These are phyloP conservation scores for Parus major DNA, from an alignment of 2,113 vertebrate genomes.

Conservation along the genomic window DNA sequence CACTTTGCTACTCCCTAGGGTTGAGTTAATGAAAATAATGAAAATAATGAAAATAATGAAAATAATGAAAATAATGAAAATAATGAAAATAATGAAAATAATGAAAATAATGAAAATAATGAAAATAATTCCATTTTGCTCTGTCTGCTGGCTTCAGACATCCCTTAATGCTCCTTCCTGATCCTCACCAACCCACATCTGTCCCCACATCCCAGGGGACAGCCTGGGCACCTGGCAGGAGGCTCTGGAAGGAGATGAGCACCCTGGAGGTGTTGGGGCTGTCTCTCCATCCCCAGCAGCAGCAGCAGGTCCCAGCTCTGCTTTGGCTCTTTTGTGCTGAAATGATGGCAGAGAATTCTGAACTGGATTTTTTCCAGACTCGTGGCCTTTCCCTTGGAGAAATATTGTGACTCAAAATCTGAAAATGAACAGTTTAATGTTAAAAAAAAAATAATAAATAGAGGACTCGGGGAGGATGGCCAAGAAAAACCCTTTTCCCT, in stretches of 20 bases:
- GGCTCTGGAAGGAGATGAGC: neutral
- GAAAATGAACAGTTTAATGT: conserved; percentile 9
- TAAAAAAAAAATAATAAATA: neutral
- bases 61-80: neutral
- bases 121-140: neutral
- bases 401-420: conserved; percentile 47
- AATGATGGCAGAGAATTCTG: neutral
- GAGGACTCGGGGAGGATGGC: neutral
- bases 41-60: neutral
- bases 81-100: neutral
- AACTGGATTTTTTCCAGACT: conserved; percentile 18
- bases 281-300: neutral
- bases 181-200: neutral
- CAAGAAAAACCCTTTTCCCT: neutral
- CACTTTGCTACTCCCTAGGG: neutral
- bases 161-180: neutral
- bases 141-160: neutral
- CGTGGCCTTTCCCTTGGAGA: neutral
- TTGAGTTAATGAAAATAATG: neutral
- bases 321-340: neutral
- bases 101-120: neutral
- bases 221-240: accelerated
- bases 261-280: accelerated
- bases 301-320: neutral
- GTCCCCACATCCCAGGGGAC: neutral